A percentile compares a stretch with the other conserved stretches of the same genome.
Evolutionary conservation across 2,113 vertebrate genomes (phyloP).

Genomic region (Bolborhynchus lineola): DNA sequence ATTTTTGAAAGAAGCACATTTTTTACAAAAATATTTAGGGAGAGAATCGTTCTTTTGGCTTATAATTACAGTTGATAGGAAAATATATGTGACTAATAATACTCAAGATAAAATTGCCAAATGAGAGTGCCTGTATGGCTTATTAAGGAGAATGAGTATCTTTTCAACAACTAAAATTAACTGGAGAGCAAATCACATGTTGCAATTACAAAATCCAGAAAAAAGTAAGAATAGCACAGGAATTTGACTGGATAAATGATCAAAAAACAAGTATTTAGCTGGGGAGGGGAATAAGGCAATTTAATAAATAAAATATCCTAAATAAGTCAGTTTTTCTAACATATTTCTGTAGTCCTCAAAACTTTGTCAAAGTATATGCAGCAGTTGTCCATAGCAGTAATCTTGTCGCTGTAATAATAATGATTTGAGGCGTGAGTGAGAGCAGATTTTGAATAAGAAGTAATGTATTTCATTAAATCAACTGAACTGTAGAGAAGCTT

Average conservation of each 20-base stretch:
- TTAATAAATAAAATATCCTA: background rate
- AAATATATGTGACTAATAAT: background rate
- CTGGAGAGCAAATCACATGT: background rate
- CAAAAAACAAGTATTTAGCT: background rate
- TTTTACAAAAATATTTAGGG: background rate
- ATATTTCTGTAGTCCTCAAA: background rate
- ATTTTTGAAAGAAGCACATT: background rate
- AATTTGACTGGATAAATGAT: background rate
- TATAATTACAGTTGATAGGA: background rate
- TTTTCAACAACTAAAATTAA: background rate
- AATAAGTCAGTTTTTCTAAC: background rate
- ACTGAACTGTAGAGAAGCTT: background rate
- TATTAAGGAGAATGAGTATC: background rate
- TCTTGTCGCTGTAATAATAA: background rate
- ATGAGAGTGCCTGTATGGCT: background rate
- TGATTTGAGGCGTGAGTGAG: background rate
- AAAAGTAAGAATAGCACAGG: background rate
- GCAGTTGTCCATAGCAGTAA: background rate
- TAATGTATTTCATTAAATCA: background rate
- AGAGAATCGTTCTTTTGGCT: background rate
- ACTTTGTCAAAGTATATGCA: background rate
- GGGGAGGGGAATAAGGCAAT: background rate
- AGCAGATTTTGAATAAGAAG: background rate
- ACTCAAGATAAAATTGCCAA: background rate
- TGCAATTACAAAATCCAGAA: background rate